Percentiles rank a stretch among this genome's conserved stretches.
Conservation (phyloP, 2,797 vertebrate genomes). For the Yasuhikotakia modesta region DNA sequence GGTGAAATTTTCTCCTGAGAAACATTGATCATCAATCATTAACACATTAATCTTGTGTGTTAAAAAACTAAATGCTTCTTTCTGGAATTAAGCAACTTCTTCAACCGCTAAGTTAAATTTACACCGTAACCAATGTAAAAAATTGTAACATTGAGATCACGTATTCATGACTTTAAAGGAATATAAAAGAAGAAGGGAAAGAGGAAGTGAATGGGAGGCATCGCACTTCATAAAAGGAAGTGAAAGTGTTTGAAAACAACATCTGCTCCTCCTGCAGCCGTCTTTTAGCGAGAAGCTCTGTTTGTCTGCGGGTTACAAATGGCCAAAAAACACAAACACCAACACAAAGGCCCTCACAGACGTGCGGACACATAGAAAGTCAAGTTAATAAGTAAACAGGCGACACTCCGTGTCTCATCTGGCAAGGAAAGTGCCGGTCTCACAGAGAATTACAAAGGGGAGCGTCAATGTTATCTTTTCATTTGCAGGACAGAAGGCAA, state of each 20-base stretch:
- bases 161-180: conserved; percentile 54
- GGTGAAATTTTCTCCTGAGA: neutral
- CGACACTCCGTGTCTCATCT: conserved; percentile 71
- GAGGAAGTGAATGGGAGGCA: conserved; percentile 69
- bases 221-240: conserved; percentile 75
- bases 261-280: conserved; percentile 75
- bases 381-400: conserved; percentile 76
- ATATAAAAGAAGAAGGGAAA: conserved; percentile 77
- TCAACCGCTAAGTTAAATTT: conserved; percentile 51
- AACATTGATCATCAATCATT: too few relatives aligned
- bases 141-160: conserved; percentile 51
- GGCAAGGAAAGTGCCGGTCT: conserved; percentile 65
- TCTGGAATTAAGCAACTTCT: conserved; percentile 32
- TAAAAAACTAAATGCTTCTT: neutral
- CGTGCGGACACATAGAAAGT: conserved; percentile 56
- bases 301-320: conserved; percentile 71
- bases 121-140: conserved; percentile 34
- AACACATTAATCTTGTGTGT: neutral
- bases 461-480: conserved; percentile 79
- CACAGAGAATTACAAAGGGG: conserved; percentile 70
- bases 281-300: conserved; percentile 50
- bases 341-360: conserved; percentile 51
- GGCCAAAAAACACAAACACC: conserved; percentile 57
- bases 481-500: conserved; percentile 66
- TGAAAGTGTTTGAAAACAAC: conserved; percentile 75